Conservation (phyloP, 2,113 vertebrate species). For the Heterotis niloticus region DNA sequence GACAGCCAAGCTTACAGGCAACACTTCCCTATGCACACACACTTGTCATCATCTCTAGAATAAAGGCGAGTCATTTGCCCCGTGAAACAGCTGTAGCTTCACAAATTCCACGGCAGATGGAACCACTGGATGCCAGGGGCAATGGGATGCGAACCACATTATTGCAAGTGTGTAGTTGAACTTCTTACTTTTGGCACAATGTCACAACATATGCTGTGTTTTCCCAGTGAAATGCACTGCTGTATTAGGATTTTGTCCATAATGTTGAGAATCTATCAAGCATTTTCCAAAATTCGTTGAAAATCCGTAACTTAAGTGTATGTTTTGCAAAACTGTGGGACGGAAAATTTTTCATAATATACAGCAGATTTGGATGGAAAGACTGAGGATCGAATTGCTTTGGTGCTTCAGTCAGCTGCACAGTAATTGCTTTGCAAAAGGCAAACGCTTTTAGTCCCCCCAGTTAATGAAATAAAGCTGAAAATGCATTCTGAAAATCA, state of each 20-base stretch:
- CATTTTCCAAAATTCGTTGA: not conserved
- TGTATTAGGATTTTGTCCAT: too few species aligned
- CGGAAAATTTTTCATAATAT: conserved; percentile 60
- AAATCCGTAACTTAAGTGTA: not conserved
- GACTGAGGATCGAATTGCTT: conserved; percentile 69
- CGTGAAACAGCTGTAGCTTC: conserved; percentile 17
- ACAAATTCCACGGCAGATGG: conserved; percentile 8
- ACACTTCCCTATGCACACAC: not conserved
- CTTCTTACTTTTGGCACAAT: too few species aligned
- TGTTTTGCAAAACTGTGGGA: conserved; percentile 59
- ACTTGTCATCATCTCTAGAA: not conserved
- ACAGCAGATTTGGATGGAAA: conserved; percentile 64
- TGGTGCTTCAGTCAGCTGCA: conserved; percentile 83
- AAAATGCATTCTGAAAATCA: conserved; percentile 80
- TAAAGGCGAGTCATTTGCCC: not conserved
- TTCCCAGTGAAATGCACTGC: too few species aligned
- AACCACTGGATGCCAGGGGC: not conserved
- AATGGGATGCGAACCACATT: not conserved
- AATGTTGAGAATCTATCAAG: too few species aligned
- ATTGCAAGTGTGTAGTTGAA: not conserved
- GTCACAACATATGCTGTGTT: too few species aligned
- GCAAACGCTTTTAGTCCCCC: conserved; percentile 95
- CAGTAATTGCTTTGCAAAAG: conserved; percentile 97
- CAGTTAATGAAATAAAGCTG: conserved; percentile 94
- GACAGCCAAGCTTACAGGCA: too few species aligned